Evolutionary conservation across 2,113 vertebrate species (phyloP).

Genomic region (Trichomycterus rosablanca): DNA sequence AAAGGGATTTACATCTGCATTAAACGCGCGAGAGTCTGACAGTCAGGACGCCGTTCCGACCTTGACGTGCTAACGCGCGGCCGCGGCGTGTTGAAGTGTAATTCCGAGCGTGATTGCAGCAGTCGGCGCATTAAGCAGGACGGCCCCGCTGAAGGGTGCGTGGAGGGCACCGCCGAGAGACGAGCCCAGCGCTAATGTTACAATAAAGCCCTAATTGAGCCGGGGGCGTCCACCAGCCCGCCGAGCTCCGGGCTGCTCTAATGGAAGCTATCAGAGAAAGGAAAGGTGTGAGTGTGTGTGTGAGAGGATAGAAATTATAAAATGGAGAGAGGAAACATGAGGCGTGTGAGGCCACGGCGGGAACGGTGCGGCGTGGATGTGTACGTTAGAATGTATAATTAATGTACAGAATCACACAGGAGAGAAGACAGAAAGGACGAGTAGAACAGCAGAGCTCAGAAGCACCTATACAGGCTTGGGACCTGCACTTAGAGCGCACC

Average conservation of each 20-base stretch:
- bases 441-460: too few relatives aligned
- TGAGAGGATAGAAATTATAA: background rate
- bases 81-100: background rate
- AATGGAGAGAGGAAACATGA: background rate
- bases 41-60: too few relatives aligned
- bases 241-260: slow-evolving; percentile 62
- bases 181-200: slow-evolving; percentile 57
- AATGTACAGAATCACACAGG: slow-evolving; percentile 51
- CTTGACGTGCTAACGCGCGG: too few relatives aligned
- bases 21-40: too few relatives aligned
- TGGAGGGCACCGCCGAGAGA: background rate
- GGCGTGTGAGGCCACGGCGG: slow-evolving; percentile 31
- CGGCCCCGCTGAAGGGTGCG: background rate
- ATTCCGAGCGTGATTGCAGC: background rate
- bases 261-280: slow-evolving; percentile 60
- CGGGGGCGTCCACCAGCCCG: slow-evolving; percentile 62
- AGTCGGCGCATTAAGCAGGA: slow-evolving; percentile 6
- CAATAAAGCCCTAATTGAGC: slow-evolving; percentile 69
- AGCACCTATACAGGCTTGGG: too few relatives aligned
- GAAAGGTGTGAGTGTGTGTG: slow-evolving; percentile 10
- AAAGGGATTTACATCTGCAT: too few relatives aligned
- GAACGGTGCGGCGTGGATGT: slow-evolving; percentile 13
- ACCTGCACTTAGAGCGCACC: too few relatives aligned
- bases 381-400: slow-evolving; percentile 66
- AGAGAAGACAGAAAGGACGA: slow-evolving; percentile 36